A percentile compares a stretch with the other conserved stretches of the same genome.
These are phyloP conservation scores for Orchestes rusci DNA, from an alignment of 2,888 invertebrate species.

Conservation along the genomic window DNA sequence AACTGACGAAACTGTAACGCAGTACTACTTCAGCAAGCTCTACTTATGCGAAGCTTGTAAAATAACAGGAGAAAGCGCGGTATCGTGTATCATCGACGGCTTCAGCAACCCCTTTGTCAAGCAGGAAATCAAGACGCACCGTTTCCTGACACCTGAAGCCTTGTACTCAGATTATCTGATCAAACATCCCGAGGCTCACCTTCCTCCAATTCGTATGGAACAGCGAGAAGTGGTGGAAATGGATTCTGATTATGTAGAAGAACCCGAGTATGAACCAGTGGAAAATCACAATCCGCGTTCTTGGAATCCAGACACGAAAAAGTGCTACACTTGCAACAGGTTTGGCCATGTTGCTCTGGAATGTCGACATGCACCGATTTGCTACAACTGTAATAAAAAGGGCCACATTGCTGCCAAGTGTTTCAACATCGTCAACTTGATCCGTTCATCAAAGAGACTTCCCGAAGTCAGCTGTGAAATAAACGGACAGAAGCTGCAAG, in stretches of 20 bases:
- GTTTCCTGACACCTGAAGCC: slow-evolving; percentile 32
- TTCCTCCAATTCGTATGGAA: slow-evolving; percentile 12
- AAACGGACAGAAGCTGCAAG: no score
- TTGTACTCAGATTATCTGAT: slow-evolving; percentile 31
- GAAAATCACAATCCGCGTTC: not conserved
- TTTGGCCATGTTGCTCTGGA: slow-evolving; percentile 24
- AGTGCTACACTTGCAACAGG: slow-evolving; percentile 29
- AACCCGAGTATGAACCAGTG: not conserved
- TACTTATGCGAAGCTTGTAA: slow-evolving; percentile 34
- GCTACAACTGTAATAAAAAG: slow-evolving; percentile 27
- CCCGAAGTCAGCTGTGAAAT: no score
- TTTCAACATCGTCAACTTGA: no score
- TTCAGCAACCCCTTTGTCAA: slow-evolving; percentile 28
- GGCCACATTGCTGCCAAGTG: slow-evolving; percentile 30
- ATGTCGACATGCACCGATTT: slow-evolving; percentile 29
- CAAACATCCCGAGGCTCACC: slow-evolving; percentile 24
- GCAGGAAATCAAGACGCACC: slow-evolving; percentile 28
- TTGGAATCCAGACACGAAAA: not conserved
- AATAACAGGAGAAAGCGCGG: slow-evolving; percentile 34
- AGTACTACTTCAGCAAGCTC: slow-evolving; percentile 34
- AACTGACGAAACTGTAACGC: slow-evolving; percentile 30
- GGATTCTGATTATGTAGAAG: not conserved
- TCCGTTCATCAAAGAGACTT: no score
- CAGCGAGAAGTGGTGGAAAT: slow-evolving; percentile 10
- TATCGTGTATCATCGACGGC: slow-evolving; percentile 34